Base-by-base conservation (phyloP, 2,888 invertebrate genomes). In the Eurois occulta region DNA sequence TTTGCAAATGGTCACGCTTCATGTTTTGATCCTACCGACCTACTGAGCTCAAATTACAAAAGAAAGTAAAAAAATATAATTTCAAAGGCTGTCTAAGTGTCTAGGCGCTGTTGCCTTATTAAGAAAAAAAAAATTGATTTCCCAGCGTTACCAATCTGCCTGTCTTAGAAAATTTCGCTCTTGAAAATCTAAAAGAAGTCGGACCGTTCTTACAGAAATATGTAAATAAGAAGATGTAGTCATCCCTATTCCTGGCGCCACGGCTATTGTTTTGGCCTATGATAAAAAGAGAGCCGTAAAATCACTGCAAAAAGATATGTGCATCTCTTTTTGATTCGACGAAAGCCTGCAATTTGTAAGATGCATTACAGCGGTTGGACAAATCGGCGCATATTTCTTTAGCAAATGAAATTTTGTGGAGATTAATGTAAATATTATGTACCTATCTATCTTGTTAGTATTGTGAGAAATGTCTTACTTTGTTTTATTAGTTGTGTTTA, bases 161-260 rank as follows among this genome's bases (percentile, higher is more conserved):
- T 67, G 21, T 7, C 13, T 21, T 21, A 4, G 11, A 13, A 21
- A 38, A 21, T 24, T 28, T 10, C 0, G 6, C 16, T 4, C 13
- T 8, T 35, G 1, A 8, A 28, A 10, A 21, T 5, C n/a, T 0
- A 6, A 21, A 24, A 48, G 8, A 13, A 41, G 16, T 28, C 28
- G 28, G 28, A 58, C 52, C 3, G 52, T 62, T n/a, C n/a, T n/a
- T 77, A 11, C n/a, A 35, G 3, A 48, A 46, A 28, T 35, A 38
- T 35, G 21, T 62, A 35, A 32, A 60, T 41, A n/a, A 32, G 0
- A 60, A 48, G 8, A n/a, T 11, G 0, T 41, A 16, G 80, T 46
- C 87, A 88, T 46, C 89, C 87, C 78, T 87, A 68, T 35, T 69
- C 67, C 62, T 75, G 84, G 81, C 85, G 81, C 87, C 87, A 73